phyloP scores from a whole-genome alignment of 2,797 vertebrate species.

The Setipinna tenuifilis region DNA sequence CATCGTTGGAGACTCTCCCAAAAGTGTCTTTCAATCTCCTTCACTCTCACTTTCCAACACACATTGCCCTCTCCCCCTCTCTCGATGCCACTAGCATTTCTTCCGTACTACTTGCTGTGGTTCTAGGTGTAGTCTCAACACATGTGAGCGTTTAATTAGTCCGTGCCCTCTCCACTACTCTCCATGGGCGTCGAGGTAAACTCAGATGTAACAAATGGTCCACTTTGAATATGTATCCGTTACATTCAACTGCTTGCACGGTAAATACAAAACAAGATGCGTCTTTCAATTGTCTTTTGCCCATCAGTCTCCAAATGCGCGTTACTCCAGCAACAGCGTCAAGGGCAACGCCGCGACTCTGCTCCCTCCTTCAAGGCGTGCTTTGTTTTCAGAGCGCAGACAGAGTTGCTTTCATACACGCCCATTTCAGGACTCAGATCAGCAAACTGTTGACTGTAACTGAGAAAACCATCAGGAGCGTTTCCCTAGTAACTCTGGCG shows the following conservation, averaged over 20 bases:
- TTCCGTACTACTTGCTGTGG: not conserved
- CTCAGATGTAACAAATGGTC: constrained; percentile 48
- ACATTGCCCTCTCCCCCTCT: not conserved
- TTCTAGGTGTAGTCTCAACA: not conserved
- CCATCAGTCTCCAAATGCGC: constrained; percentile 24
- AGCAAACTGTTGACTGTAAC: constrained; percentile 8
- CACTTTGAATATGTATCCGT: constrained; percentile 42
- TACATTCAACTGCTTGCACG: constrained; percentile 34
- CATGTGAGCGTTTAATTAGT: not conserved
- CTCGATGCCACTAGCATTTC: constrained; percentile 33
- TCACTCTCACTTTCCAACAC: constrained; percentile 57
- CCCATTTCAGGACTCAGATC: not conserved
- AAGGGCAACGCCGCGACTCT: constrained; percentile 42
- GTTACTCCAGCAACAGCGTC: constrained; percentile 30
- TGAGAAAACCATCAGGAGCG: not conserved
- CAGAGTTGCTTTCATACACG: constrained; percentile 23
- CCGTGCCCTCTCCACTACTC: not conserved
- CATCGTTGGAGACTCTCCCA: not conserved
- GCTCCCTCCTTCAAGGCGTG: constrained; percentile 32
- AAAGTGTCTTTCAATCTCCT: not conserved
- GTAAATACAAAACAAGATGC: constrained; percentile 35
- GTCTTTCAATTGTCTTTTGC: constrained; percentile 33
- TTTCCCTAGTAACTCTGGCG: not conserved
- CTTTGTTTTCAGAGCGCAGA: not conserved
- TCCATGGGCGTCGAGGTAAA: constrained; percentile 20